Evolutionary conservation across 2,113 vertebrate species (phyloP), one percentile per base, ranked within the genome.

Genomic region (Hippocampus abdominalis): DNA sequence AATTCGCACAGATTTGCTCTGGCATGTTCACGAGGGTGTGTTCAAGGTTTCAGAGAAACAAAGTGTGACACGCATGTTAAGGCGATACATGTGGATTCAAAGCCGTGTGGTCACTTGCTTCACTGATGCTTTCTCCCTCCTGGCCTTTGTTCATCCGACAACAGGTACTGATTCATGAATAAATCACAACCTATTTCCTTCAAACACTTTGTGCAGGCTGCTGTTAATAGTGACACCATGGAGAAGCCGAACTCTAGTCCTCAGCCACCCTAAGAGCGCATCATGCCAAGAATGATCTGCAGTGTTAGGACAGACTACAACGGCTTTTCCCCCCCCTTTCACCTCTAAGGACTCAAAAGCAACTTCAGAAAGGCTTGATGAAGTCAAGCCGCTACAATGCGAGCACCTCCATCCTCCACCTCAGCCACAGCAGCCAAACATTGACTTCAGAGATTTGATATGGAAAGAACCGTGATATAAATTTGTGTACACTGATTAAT

Each of bases 1-100:
- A 86, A 82, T 89, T 91, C 89, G 71, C 79, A 84, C 79, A 83
- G 86, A 91, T 91, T 91, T 87, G 84, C 81, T 82, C 71, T 82
- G 86, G 80, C 87, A 76, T 88, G 85, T 87, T 90, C 85, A 82
- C 82, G 44, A 84, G 85, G 80, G 84, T 88, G 88, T 87, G 89
- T 84, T 90, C 88, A 91, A 87, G 85, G 86, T 88, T 81, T 76
- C 64, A 72, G 73, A 78, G 83, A 91, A 90, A 89, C 83, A 89
- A 89, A 88, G 81, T 78, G 82, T 79, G 89, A 88, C 85, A 89
- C 73, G 71, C 80, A 84, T 81, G 82, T 87, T 88, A 89, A 84
- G 79, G 81, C 81, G 86, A 83, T 72, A 90, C 87, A 88, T 86
- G 77, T 76, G 79, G 80, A 84, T 85, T 79, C 85, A 86, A 82